Evolutionary conservation across 2,797 vertebrate species (phyloP).

Genomic region (Echiichthys vipera): DNA sequence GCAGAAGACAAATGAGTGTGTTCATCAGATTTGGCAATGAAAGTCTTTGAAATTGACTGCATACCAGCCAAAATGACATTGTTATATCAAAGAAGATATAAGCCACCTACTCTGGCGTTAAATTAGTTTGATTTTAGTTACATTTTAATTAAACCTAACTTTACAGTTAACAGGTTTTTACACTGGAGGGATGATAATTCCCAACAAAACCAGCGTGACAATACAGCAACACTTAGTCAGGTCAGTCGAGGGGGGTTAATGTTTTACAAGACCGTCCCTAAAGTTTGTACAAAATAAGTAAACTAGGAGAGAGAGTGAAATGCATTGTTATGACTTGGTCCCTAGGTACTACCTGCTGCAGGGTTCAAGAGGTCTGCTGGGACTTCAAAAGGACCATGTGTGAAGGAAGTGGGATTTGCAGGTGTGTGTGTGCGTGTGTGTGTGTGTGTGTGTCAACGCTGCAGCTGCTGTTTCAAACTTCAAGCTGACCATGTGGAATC

Average conservation of each 20-base stretch:
- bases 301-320: constrained; percentile 14
- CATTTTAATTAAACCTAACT: not conserved
- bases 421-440: constrained; percentile 32
- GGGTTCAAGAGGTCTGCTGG: constrained; percentile 37
- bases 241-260: constrained; percentile 42
- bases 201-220: not conserved
- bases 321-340: not conserved
- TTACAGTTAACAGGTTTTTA: not conserved
- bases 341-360: constrained; percentile 43
- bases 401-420: constrained; percentile 71
- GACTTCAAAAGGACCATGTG: constrained; percentile 69
- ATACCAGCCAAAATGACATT: not conserved
- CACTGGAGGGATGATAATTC: not conserved
- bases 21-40: constrained; percentile 8
- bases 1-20: constrained; percentile 40
- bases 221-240: not conserved
- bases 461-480: constrained; percentile 70
- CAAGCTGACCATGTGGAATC: constrained; percentile 69
- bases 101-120: not conserved
- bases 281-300: constrained; percentile 18
- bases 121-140: not conserved
- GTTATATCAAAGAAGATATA: not conserved
- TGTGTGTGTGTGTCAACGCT: constrained; percentile 21
- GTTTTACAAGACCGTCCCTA: constrained; percentile 18
- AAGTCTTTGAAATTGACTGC: not conserved